Evolutionary conservation across 2,888 invertebrate species (phyloP), one percentile per base, ranked within the genome.

Genomic region (Amitus sp.): DNA sequence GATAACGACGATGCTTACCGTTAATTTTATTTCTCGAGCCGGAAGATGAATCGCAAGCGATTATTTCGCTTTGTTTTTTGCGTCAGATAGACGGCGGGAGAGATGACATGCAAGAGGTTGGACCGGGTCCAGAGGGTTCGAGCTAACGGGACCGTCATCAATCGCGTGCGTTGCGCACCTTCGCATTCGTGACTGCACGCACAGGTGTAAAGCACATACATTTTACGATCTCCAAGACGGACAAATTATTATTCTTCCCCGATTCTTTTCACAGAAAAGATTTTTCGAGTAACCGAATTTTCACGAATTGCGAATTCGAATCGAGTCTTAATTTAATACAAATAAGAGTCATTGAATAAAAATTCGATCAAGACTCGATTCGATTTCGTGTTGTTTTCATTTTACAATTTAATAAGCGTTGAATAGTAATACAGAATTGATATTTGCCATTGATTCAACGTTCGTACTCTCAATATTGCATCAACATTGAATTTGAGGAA

Each of bases 111-210:
- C 34, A 55, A 65, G 66, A 70, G 70, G 68, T 66, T 70, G 69
- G 72, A 70, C 68, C 68, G 70, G 42, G 20, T 20, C 42, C 42
- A 42, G 75, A 76, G 77, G 76, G 76, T 76, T 77, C 76, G 75
- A 74, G 71, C 64, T 78, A 78, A 78, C 78, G 78, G 78, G 74
- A 78, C 72, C 62, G 60, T 65, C 70, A 69, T 70, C 70, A 71
- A 34, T 51, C 47, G 46, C 42, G 17, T 13, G 50, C 59, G 65
- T 42, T 40, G 7, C 17, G 18, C 12, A 28, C 13, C 2, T 23
- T 2, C 10, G 28, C 13, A 30, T 28, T 3, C 19, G 17, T 28
- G 17, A 17, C 4, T 13, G 2, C 20, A 17, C 39, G 37, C 23
- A 27, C 40, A 40, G 34, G 17, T 20, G 65, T 65, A 63, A 70